Conservation (phyloP, 2,888 invertebrate genomes). For the Cephus pulcher region DNA sequence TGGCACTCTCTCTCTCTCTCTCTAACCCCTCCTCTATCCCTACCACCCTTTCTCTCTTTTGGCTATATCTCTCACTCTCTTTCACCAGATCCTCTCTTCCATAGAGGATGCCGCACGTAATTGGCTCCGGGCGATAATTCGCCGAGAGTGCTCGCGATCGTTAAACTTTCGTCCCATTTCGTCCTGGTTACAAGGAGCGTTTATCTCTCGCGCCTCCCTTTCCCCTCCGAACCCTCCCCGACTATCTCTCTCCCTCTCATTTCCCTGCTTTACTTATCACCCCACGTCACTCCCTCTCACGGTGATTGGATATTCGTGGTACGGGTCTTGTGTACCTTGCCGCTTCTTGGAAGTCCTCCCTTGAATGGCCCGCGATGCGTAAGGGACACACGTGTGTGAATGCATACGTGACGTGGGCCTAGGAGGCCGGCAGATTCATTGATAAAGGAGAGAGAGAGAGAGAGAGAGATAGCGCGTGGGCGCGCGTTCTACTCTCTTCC, state of each 20-base stretch:
- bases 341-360: no score
- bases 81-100: slow-evolving; percentile 8
- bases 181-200: not conserved
- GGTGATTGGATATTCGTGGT: no score
- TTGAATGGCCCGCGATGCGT: no score
- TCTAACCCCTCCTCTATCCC: slow-evolving; percentile 7
- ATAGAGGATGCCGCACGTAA: slow-evolving; percentile 35
- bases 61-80: slow-evolving; percentile 15
- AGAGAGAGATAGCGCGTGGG: no score
- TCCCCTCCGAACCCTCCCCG: not conserved
- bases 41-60: slow-evolving; percentile 12
- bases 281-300: not conserved
- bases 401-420: no score
- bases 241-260: not conserved
- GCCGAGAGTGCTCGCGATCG: slow-evolving; percentile 53
- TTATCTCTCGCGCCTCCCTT: not conserved
- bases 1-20: slow-evolving; percentile 17
- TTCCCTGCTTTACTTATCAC: not conserved
- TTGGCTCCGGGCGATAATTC: slow-evolving; percentile 60
- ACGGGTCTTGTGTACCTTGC: no score
- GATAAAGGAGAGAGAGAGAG: no score
- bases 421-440: no score
- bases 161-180: slow-evolving; percentile 52
- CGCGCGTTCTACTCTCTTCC: no score
- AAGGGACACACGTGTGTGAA: no score